Evolutionary conservation across 2,888 invertebrate genomes (phyloP).

Genomic region (Trissolcus brochymenae): DNA sequence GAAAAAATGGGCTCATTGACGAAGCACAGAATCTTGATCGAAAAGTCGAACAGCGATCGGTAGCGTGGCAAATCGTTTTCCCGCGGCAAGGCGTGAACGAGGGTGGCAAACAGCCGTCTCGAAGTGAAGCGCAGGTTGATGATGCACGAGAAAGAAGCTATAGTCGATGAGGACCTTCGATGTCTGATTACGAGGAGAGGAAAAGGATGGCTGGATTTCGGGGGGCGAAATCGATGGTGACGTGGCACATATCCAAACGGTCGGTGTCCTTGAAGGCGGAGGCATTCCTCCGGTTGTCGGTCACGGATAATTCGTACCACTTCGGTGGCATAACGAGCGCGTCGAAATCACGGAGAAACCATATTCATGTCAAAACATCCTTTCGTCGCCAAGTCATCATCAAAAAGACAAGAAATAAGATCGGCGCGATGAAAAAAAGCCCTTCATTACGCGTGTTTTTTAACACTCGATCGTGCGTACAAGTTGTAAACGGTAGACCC

Average conservation of each 20-base stretch:
- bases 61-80: constrained; percentile 53
- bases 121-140: constrained; percentile 50
- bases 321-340: constrained; percentile 70
- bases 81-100: constrained; percentile 44
- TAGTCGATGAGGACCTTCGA: constrained; percentile 23
- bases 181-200: constrained; percentile 16
- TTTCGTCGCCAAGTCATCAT: constrained; percentile 45
- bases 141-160: constrained; percentile 44
- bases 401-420: constrained; percentile 31
- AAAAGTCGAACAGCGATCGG: constrained; percentile 54
- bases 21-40: constrained; percentile 37
- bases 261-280: constrained; percentile 66
- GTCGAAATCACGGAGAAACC: constrained; percentile 71
- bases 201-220: constrained; percentile 59
- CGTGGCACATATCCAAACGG: constrained; percentile 66
- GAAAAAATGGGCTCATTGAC: constrained; percentile 49
- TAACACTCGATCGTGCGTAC: constrained; percentile 40
- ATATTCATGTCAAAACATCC: constrained; percentile 72
- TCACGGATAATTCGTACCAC: constrained; percentile 71
- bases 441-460: constrained; percentile 46
- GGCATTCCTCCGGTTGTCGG: constrained; percentile 71
- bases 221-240: constrained; percentile 64
- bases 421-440: constrained; percentile 35
- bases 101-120: constrained; percentile 51
- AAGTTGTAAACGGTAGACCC: constrained; percentile 37